Evolutionary conservation across 2,113 vertebrate species (phyloP), one percentile per base, ranked within the genome.

Genomic region (Climacteris rufus): DNA sequence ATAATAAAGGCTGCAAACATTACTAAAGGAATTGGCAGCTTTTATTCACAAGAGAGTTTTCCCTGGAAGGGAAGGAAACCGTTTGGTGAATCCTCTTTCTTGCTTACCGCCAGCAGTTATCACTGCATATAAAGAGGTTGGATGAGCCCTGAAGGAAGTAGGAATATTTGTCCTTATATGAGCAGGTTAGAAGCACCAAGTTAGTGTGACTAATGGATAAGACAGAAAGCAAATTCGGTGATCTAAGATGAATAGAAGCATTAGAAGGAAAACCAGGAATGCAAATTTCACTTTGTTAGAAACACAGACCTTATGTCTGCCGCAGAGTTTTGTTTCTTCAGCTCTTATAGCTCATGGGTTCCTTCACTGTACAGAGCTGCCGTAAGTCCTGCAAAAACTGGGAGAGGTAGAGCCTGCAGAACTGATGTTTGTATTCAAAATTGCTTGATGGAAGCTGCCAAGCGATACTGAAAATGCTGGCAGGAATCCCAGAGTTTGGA

Each of bases 131-230:
- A 84, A 84, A 84, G 76, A 92, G 64, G 68, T 6, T 92, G 86
- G 83, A 93, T 86, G 93, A 93, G 83, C 89, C 96, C 93, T 2
- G 47, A 89, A 95, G 95, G 91, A 81, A 89, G 80, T n/a, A 81
- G 60, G 44, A 86, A 87, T 68, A 57, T 71, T 94, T 90, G 75
- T 75, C 63, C n/a, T 18, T 86, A 14, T 66, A 47, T 0, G 3
- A 92, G 47, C 76, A 31, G 30, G 69, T 81, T 92, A 89, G 77
- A 92, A 96, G 78, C 7, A 9, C 89, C 89, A 91, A 94, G 76
- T 93, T 88, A 92, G 89, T 87, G 96, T 97, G 94, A 92, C 94
- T 94, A 96, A 97, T 94, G 91, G 72, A 30, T 90, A 89, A 92
- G 95, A 93, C 89, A 96, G 94, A 95, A 93, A 93, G 94, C 65